Percentiles rank a stretch among this genome's conserved stretches.
Conservation (phyloP, 2,797 vertebrate species). For the Gymnocypris eckloni region DNA sequence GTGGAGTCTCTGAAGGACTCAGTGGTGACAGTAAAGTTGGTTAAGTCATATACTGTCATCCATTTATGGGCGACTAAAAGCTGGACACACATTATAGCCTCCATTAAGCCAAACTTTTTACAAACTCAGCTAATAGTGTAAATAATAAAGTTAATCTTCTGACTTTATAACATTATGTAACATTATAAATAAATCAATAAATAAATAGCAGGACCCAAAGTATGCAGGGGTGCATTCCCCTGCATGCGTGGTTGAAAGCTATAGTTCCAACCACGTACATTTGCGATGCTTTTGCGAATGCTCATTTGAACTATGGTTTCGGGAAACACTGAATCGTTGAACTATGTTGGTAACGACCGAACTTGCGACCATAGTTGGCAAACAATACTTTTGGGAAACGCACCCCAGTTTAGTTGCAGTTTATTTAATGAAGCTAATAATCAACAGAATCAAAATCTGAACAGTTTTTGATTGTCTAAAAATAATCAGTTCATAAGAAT, state of each 20-base stretch:
- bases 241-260: background rate
- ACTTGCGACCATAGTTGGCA: background rate
- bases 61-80: slow-evolving; percentile 30
- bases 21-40: slow-evolving; percentile 9
- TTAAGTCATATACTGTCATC: slow-evolving; percentile 19
- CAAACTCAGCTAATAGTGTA: background rate
- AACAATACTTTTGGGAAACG: too few species aligned
- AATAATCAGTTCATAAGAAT: background rate
- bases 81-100: background rate
- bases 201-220: background rate
- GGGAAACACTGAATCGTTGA: background rate
- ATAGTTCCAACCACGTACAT: background rate
- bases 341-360: background rate
- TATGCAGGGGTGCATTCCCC: too few species aligned
- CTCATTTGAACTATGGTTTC: background rate
- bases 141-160: background rate
- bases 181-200: background rate
- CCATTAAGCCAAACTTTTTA: background rate
- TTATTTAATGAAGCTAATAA: too few species aligned
- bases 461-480: background rate
- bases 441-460: background rate
- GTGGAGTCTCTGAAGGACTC: background rate
- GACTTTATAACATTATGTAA: background rate
- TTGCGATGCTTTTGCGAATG: background rate
- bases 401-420: too few species aligned